A percentile compares a stretch with the other conserved stretches of the same genome.
Evolutionary conservation across 2,888 invertebrate genomes (phyloP).

Genomic region (Catocala sponsa): DNA sequence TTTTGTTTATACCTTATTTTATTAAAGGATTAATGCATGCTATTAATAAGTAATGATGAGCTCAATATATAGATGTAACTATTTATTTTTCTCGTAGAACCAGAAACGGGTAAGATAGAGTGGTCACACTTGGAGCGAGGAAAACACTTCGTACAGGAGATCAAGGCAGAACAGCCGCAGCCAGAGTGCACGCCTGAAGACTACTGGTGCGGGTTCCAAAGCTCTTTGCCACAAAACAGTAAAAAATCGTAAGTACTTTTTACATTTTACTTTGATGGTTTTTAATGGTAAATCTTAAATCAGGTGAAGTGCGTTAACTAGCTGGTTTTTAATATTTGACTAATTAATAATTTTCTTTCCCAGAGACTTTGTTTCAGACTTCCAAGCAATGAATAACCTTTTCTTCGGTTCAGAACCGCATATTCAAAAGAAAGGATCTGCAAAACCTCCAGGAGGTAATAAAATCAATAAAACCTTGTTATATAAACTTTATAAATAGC

Average conservation of each 20-base stretch:
- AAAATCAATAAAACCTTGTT: not conserved
- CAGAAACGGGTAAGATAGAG: slow-evolving; percentile 67
- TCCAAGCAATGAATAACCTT: slow-evolving; percentile 67
- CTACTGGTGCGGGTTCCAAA: slow-evolving; percentile 72
- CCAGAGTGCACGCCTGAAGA: slow-evolving; percentile 55
- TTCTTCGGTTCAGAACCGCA: slow-evolving; percentile 68
- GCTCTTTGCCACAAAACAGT: slow-evolving; percentile 10
- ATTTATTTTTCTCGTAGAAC: slow-evolving; percentile 34
- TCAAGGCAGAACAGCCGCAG: slow-evolving; percentile 59
- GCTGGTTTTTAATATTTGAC: no score
- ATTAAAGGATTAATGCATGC: no score
- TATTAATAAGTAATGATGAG: no score
- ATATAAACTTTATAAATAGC: no score
- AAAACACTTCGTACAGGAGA: slow-evolving; percentile 75
- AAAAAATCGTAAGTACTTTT: slow-evolving; percentile 14
- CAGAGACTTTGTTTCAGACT: slow-evolving; percentile 63
- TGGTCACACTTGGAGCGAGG: slow-evolving; percentile 72
- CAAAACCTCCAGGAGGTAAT: slow-evolving; percentile 61
- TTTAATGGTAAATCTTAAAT: no score
- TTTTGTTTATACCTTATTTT: no score
- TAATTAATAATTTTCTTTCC: slow-evolving; percentile 28
- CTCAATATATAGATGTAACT: not conserved
- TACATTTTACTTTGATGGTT: not conserved
- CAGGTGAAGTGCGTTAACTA: no score
- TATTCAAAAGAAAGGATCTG: slow-evolving; percentile 48